These are phyloP conservation scores for Drosophila sturtevanti DNA, from an alignment of 1,140 invertebrate species.

Conservation along the genomic window DNA sequence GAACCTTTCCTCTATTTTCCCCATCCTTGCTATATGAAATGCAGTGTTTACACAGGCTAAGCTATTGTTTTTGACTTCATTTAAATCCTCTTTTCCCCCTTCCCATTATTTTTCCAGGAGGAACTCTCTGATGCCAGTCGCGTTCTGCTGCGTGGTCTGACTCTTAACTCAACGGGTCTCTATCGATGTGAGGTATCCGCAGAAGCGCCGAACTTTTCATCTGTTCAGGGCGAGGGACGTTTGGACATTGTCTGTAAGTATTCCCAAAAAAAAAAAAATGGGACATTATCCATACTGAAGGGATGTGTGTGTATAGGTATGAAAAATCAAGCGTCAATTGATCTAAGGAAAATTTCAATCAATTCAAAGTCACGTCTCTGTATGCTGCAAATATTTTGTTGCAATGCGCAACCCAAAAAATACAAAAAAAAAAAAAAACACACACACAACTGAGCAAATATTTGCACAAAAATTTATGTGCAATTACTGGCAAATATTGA, in stretches of 20 bases:
- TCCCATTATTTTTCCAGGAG: constrained; percentile 84
- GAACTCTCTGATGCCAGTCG: constrained; percentile 85
- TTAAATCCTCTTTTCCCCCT: no score
- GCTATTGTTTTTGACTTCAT: constrained; percentile 15
- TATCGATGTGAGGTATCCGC: constrained; percentile 91
- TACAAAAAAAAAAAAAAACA: not conserved
- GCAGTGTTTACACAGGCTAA: not conserved
- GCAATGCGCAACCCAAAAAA: constrained; percentile 19
- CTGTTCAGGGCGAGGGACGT: constrained; percentile 86
- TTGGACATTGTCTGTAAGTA: constrained; percentile 90
- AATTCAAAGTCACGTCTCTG: constrained; percentile 48
- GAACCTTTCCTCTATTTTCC: not conserved
- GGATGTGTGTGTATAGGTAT: not conserved
- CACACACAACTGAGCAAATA: constrained; percentile 34
- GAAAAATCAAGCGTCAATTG: not conserved
- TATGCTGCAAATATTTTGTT: constrained; percentile 38
- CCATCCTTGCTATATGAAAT: not conserved
- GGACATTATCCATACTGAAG: not conserved
- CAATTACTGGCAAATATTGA: constrained; percentile 72
- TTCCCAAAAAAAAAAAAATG: not conserved
- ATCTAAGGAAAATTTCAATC: constrained; percentile 20
- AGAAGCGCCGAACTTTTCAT: constrained; percentile 88
- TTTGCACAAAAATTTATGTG: constrained; percentile 52
- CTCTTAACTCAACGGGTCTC: constrained; percentile 86
- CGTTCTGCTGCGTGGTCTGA: constrained; percentile 86